Evolutionary conservation across 2,888 invertebrate genomes (phyloP).

Genomic region (Tyria jacobaeae): DNA sequence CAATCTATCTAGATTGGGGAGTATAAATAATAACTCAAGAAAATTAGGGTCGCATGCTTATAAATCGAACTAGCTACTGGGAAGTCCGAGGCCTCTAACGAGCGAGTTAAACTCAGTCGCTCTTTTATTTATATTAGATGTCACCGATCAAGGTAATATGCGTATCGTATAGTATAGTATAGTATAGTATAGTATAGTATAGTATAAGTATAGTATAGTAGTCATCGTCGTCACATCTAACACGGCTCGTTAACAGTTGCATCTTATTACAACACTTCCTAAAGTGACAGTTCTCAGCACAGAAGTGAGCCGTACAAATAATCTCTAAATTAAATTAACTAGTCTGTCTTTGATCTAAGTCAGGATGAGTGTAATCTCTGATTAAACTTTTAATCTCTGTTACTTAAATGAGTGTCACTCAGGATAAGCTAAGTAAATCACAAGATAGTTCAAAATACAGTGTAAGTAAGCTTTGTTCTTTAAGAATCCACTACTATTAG

Average conservation of each 20-base stretch:
- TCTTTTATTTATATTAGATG: too few relatives aligned
- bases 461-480: not conserved
- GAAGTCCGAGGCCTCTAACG: too few relatives aligned
- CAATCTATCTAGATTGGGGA: too few relatives aligned
- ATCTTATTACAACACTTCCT: not conserved
- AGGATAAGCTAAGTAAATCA: conserved; percentile 5
- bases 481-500: not conserved
- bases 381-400: conserved; percentile 12
- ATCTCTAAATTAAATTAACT: conserved; percentile 15
- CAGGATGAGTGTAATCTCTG: conserved; percentile 11
- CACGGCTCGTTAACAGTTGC: not conserved
- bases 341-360: conserved; percentile 4
- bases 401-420: conserved; percentile 6
- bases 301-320: conserved; percentile 18
- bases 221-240: too few relatives aligned
- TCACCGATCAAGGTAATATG: too few relatives aligned
- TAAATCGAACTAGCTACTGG: too few relatives aligned
- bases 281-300: not conserved
- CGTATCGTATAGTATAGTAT: too few relatives aligned
- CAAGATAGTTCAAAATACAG: not conserved
- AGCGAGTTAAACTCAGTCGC: too few relatives aligned
- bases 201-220: too few relatives aligned
- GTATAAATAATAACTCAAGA: too few relatives aligned
- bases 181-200: too few relatives aligned
- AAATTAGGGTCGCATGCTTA: too few relatives aligned